Percentiles rank a stretch among this genome's conserved stretches.
phyloP scores from a whole-genome alignment of 2,113 vertebrate species.

The western clawed frog (Xenopus tropicalis) region UCB_Xtro_10.0 CM004443.2:76975001-76975500 shows the following conservation, averaged over 20 bases:
- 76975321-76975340: slow-evolving; percentile 34
- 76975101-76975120: no score
- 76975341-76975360: slow-evolving; percentile 38
- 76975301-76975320: slow-evolving; percentile 28
- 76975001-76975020: no score
- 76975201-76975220: not conserved
- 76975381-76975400: slow-evolving; percentile 38
- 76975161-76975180: no score
- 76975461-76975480: slow-evolving; percentile 7
- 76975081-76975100: not conserved
- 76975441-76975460: slow-evolving; percentile 42
- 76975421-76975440: slow-evolving; percentile 43
- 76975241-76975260: slow-evolving; percentile 6
- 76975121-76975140: no score
- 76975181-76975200: not conserved
- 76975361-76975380: slow-evolving; percentile 35
- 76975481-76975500: not conserved
- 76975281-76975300: slow-evolving; percentile 37
- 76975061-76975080: not conserved
- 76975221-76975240: slow-evolving; percentile 1
- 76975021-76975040: not conserved
- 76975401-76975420: slow-evolving; percentile 33
- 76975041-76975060: not conserved
- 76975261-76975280: slow-evolving; percentile 24
- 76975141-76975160: no score